These are phyloP conservation scores for Toxotes lorentzi DNA, from an alignment of 2,797 vertebrate species.

Conservation along the genomic window DNA sequence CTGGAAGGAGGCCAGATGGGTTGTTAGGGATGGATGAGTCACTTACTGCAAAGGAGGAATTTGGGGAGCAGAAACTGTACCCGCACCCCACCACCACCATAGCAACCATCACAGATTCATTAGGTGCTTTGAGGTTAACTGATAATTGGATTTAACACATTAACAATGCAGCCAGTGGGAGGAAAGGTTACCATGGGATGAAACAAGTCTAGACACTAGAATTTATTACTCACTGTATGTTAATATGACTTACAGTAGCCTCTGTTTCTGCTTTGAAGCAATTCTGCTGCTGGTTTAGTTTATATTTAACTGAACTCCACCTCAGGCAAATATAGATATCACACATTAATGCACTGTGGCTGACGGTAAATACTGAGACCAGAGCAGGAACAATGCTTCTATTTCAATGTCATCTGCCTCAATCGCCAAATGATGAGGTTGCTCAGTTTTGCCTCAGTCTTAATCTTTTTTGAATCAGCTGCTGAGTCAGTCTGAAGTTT, in stretches of 20 bases:
- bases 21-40: slow-evolving; percentile 53
- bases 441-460: slow-evolving; percentile 8
- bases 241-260: neutral
- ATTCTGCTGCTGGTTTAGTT: neutral
- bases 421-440: neutral
- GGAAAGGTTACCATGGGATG: slow-evolving; percentile 23
- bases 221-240: neutral
- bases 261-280: slow-evolving; percentile 3
- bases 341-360: neutral
- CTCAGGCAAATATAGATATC: slow-evolving; percentile 8
- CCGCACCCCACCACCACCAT: neutral
- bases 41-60: slow-evolving; percentile 43
- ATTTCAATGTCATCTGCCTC: neutral
- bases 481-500: slow-evolving; percentile 22
- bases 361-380: neutral
- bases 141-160: slow-evolving; percentile 54
- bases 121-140: slow-evolving; percentile 44
- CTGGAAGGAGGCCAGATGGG: slow-evolving; percentile 42
- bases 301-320: slow-evolving; percentile 22
- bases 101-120: slow-evolving; percentile 50
- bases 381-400: neutral
- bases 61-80: slow-evolving; percentile 27
- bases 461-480: slow-evolving; percentile 11
- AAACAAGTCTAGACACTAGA: slow-evolving; percentile 2
- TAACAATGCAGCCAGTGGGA: slow-evolving; percentile 31